These are phyloP conservation scores for Yponomeuta sedellus DNA, from an alignment of 2,888 invertebrate genomes.

Conservation along the genomic window DNA sequence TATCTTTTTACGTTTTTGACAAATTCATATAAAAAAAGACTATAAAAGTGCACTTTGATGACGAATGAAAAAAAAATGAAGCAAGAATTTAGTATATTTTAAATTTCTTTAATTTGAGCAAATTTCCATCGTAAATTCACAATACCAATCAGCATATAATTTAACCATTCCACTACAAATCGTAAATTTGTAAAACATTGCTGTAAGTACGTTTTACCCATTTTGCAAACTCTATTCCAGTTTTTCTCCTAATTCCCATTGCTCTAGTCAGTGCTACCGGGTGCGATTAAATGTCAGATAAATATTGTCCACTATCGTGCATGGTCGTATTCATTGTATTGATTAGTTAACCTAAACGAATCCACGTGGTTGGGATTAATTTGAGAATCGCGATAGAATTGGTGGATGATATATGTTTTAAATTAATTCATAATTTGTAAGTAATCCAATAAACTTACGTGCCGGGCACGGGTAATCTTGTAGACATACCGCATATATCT, in stretches of 20 bases:
- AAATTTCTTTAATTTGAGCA: neutral
- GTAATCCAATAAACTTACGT: too few relatives aligned
- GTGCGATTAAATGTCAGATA: conserved; percentile 33
- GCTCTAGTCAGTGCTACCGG: conserved; percentile 64
- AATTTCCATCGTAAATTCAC: neutral
- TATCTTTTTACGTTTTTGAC: conserved; percentile 5
- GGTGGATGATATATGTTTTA: too few relatives aligned
- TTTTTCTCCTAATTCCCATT: conserved; percentile 32
- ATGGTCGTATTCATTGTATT: too few relatives aligned
- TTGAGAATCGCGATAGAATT: too few relatives aligned
- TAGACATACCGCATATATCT: too few relatives aligned
- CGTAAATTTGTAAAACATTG: neutral
- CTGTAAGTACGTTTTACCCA: neutral
- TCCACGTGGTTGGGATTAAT: too few relatives aligned
- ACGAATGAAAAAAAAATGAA: neutral
- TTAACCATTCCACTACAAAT: neutral
- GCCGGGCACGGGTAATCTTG: too few relatives aligned
- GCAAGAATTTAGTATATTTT: neutral
- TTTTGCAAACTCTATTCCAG: conserved; percentile 1
- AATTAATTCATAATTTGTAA: too few relatives aligned
- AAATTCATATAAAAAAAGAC: conserved; percentile 11
- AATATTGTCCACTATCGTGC: too few relatives aligned
- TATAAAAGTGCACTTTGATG: conserved; percentile 4
- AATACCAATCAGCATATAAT: neutral
- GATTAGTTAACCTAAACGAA: too few relatives aligned